Evolutionary conservation across 1,140 invertebrate species (phyloP), one percentile per base, ranked within the genome.

Genomic region (Helicoverpa armigera): DNA sequence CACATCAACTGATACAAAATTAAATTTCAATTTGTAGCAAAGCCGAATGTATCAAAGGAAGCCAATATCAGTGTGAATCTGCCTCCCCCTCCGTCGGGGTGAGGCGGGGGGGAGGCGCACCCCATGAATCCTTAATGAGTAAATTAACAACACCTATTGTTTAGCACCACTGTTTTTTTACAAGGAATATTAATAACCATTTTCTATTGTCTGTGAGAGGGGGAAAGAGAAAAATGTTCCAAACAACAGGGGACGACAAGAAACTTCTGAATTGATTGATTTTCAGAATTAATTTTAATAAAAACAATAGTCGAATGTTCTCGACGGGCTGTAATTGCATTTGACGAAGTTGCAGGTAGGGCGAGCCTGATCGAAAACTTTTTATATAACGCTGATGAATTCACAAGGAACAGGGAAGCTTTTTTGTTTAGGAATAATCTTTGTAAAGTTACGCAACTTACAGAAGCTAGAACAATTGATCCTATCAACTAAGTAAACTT

Each of bases 141-240:
- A 90, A 94, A 94, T 94, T 94, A 94, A 94, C 90, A 92, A 89
- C 92, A 94, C 90, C 92, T 93, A 94, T 94, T 94, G 92, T 94
- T 91, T 93, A 89, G 90, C 84, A 72, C 74, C 87, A 83, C 83
- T 90, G 87, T 93, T 94, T 94, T 88, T 94, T 92, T 90, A 90
- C 87, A 90, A 91, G 82, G 89, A 93, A 94, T 93, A 94, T 94
- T 94, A 94, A 94, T 94, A 91, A 90, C 90, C 87, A 86, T 91
- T 84, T 86, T 79, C 88, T 83, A 91, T 92, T 92, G 91, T 92
- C 86, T 88, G 79, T 74, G 60, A 60, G 78, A 74, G 86, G 88
- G 86, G 86, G 84, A 81, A 53, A 13, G 87, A 90, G 90, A 91
- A 91, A 93, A 92, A 94, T 91, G 86, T 88, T 85, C 86, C 84